phyloP scores from a whole-genome alignment of 2,888 invertebrate genomes.

The Heliconius charithonia region DNA sequence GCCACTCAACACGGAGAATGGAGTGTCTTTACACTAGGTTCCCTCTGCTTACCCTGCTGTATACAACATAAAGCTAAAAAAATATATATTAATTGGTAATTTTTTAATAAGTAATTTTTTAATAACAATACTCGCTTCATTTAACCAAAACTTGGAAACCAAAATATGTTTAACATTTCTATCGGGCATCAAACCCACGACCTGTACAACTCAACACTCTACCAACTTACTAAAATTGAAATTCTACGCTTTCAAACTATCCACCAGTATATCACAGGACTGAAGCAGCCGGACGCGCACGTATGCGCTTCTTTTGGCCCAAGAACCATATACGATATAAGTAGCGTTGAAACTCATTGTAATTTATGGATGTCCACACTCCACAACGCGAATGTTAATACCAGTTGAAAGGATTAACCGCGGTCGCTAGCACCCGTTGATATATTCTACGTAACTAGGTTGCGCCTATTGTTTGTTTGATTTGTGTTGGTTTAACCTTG shows the following conservation, averaged over 20 bases:
- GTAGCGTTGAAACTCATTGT: conserved; percentile 68
- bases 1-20: no score
- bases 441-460: conserved; percentile 49
- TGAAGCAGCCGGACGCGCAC: conserved; percentile 57
- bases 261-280: conserved; percentile 41
- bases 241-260: neutral
- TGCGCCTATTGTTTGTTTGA: conserved; percentile 39
- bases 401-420: conserved; percentile 72
- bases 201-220: neutral
- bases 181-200: neutral
- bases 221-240: neutral
- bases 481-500: conserved; percentile 13
- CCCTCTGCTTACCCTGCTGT: no score
- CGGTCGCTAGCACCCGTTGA: conserved; percentile 47
- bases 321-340: conserved; percentile 54
- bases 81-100: no score
- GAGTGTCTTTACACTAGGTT: no score
- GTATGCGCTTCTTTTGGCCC: conserved; percentile 57
- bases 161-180: neutral
- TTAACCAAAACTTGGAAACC: neutral
- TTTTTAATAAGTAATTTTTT: no score
- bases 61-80: no score
- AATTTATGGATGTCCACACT: conserved; percentile 74
- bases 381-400: conserved; percentile 69
- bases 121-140: neutral